Base-by-base conservation (phyloP, 2,113 vertebrate species). In the Hipposideros armiger region DNA sequence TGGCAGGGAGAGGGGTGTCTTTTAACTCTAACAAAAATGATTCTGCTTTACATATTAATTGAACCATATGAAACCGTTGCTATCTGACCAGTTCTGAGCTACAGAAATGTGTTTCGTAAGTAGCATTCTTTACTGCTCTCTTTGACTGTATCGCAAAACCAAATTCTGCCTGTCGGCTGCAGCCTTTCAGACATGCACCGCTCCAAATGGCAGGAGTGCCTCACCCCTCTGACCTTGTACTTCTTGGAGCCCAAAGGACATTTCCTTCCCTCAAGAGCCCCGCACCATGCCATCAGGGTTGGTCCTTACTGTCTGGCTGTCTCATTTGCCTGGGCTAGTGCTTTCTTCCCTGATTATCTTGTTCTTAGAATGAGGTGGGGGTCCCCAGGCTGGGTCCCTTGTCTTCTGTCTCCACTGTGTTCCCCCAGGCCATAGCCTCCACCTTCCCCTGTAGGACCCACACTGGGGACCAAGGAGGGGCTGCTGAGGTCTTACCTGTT, bases 201-300 rank as follows among this genome's bases (percentile, higher is more conserved):
- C 47, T 72, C 91, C 60, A 73, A 47, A 64, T 1, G 16, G 54
- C 73, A 70, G 42, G 32, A 54, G 52, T 4, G 52, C 52, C 36
- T 40, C 8, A 14, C 22, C 36, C 69, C 13, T 50, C 45, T 26
- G 11, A 14, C 7, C 81, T 69, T 36, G 0, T 1, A 47, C 50
- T 72, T 81, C 80, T 78, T 24, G 13, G 77, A 40, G 32, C 13
- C 77, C 76, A 24, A 17, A 40, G 36, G 26, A 17, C 2, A 40
- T n/a, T 47, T 13, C 47, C 10, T 56, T 70, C 6, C 28, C 20
- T 22, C 32, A 2, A 5, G 2, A 42, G 70, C 32, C 10, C 47
- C 11, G 14, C 0, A 5, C 47, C 0, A 0, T 0, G 17, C 52
- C 87, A 36, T 22, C 6, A 45, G 66, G 32, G 0, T 36, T n/a